Conservation (phyloP, 2,888 invertebrate genomes). For the Priocnemis perturbator region DNA sequence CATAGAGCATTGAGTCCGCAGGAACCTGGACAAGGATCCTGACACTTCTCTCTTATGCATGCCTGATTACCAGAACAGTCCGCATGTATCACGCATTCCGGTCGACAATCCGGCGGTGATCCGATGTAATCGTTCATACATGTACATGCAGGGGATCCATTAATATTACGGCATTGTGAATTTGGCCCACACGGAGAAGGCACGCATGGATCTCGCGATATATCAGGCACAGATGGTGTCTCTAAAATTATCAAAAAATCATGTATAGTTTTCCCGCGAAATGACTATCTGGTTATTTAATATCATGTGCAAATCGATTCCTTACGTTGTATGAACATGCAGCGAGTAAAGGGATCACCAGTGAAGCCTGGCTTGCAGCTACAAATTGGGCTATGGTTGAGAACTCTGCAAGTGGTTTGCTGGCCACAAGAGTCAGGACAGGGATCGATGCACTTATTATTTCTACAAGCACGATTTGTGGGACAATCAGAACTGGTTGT, state of each 20-base stretch:
- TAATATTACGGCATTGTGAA: slow-evolving; percentile 72
- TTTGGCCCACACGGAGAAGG: slow-evolving; percentile 80
- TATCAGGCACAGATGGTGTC: slow-evolving; percentile 27
- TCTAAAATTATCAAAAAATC: neutral
- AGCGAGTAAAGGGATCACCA: slow-evolving; percentile 86
- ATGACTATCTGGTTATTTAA: slow-evolving; percentile 46
- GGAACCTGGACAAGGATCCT: slow-evolving; percentile 76
- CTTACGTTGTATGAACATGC: slow-evolving; percentile 76
- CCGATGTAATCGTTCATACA: slow-evolving; percentile 74
- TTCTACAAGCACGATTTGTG: slow-evolving; percentile 86
- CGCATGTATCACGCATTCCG: slow-evolving; percentile 75
- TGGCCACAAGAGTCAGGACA: slow-evolving; percentile 76
- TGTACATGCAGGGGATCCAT: slow-evolving; percentile 74
- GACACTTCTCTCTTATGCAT: slow-evolving; percentile 74
- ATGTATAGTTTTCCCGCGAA: neutral
- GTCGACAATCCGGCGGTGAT: slow-evolving; percentile 75
- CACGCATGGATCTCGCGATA: slow-evolving; percentile 78
- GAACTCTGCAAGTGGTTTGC: slow-evolving; percentile 74
- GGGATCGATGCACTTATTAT: slow-evolving; percentile 83
- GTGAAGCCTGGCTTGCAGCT: slow-evolving; percentile 79
- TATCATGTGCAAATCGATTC: slow-evolving; percentile 64
- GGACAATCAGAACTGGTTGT: slow-evolving; percentile 90
- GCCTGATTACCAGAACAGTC: slow-evolving; percentile 76
- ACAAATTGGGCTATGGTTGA: slow-evolving; percentile 75
- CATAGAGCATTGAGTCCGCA: slow-evolving; percentile 77